Conservation (phyloP, 2,797 vertebrate species). For the Danio aesculapii region DNA sequence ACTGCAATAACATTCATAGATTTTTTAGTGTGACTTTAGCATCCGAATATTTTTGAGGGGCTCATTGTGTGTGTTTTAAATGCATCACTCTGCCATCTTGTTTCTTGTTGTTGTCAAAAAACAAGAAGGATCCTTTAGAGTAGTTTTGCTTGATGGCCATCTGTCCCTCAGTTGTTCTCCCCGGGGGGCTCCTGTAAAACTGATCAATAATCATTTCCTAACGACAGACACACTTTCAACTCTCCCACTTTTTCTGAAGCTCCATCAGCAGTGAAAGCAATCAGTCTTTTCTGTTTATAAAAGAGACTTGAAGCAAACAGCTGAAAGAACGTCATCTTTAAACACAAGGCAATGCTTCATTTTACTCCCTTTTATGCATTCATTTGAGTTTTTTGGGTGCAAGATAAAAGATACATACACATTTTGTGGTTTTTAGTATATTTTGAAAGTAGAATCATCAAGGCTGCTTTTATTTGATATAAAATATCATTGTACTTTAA, state of each 20-base stretch:
- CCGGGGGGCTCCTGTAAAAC: constrained; percentile 55
- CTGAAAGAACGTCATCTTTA: not conserved
- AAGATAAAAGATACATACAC: too few species aligned
- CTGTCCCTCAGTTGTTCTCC: constrained; percentile 64
- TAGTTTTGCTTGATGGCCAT: constrained; percentile 66
- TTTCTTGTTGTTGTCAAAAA: constrained; percentile 9
- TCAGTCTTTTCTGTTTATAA: constrained; percentile 29
- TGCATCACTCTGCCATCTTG: constrained; percentile 13
- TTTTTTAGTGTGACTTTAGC: not conserved
- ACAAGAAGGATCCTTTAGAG: constrained; percentile 7
- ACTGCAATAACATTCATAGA: not conserved
- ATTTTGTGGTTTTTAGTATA: too few species aligned
- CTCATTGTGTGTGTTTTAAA: constrained; percentile 9
- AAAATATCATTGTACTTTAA: too few species aligned
- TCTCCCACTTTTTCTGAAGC: constrained; percentile 15
- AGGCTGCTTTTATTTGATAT: too few species aligned
- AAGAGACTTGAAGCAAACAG: not conserved
- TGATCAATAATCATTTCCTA: constrained; percentile 70
- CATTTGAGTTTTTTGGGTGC: not conserved
- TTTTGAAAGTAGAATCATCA: too few species aligned
- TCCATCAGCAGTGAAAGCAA: not conserved
- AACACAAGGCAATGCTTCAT: not conserved
- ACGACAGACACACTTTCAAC: constrained; percentile 54
- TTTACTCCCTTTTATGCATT: not conserved
- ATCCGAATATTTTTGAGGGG: not conserved